Conservation (phyloP, 2,113 vertebrate species). For the Xenus cinereus region DNA sequence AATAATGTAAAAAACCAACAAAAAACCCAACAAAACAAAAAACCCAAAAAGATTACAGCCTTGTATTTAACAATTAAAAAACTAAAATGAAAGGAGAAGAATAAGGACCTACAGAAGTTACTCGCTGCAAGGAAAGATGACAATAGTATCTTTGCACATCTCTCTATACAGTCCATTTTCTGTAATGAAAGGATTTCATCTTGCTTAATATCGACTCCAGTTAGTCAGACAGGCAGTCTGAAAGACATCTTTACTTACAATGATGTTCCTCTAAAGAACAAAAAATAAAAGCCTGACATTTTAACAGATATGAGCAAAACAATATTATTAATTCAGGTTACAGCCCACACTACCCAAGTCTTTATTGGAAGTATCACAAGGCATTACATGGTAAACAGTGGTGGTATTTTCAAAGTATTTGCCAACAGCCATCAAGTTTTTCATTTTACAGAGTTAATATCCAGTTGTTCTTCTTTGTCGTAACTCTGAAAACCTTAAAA, state of each 20-base stretch:
- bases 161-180: background rate
- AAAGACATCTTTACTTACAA: slow-evolving; percentile 1
- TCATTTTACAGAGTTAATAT: slow-evolving; percentile 16
- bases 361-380: background rate
- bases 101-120: background rate
- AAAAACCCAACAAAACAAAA: too few relatives aligned
- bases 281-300: slow-evolving; percentile 28
- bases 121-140: background rate
- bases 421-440: background rate
- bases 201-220: background rate
- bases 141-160: background rate
- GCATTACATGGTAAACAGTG: slow-evolving; percentile 42
- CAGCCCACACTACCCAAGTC: background rate
- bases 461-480: background rate
- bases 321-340: slow-evolving; percentile 25
- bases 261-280: background rate
- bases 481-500: background rate
- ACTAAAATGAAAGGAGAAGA: background rate
- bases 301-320: slow-evolving; percentile 11
- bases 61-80: background rate
- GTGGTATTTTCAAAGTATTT: slow-evolving; percentile 56
- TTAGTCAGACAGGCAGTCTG: background rate
- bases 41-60: background rate
- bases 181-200: background rate
- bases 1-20: background rate